phyloP scores from a whole-genome alignment of 2,888 invertebrate genomes.

The Axea sp. region DNA sequence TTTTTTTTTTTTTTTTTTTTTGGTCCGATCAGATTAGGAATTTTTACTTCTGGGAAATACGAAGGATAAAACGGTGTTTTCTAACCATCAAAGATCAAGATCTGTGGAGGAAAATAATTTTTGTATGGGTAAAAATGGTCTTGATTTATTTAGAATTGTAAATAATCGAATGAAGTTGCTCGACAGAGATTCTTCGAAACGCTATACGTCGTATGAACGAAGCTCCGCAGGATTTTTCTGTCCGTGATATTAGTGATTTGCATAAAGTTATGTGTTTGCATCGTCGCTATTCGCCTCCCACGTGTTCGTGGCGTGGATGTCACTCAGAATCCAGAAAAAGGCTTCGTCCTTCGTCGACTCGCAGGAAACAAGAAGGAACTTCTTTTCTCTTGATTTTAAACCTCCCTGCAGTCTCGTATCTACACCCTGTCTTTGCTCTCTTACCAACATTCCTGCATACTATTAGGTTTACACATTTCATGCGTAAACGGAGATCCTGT shows the following conservation, averaged over 20 bases:
- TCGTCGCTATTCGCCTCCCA: slow-evolving; percentile 77
- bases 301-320: slow-evolving; percentile 75
- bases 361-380: slow-evolving; percentile 47
- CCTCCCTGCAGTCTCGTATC: slow-evolving; percentile 71
- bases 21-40: no score
- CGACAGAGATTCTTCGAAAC: no score
- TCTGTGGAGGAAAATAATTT: no score
- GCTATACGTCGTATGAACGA: no score
- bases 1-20: no score
- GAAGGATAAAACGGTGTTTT: no score
- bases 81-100: no score
- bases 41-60: no score
- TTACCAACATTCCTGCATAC: slow-evolving; percentile 78
- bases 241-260: slow-evolving; percentile 72
- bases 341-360: slow-evolving; percentile 63
- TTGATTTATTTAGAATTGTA: no score
- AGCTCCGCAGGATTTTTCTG: no score
- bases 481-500: slow-evolving; percentile 66
- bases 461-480: slow-evolving; percentile 75
- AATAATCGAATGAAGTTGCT: no score
- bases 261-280: slow-evolving; percentile 75
- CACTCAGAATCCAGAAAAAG: slow-evolving; percentile 72
- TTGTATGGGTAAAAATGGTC: no score
- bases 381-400: slow-evolving; percentile 68
- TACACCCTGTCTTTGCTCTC: slow-evolving; percentile 73